phyloP scores from a whole-genome alignment of 2,797 vertebrate genomes.

The Coreius guichenoti region DNA sequence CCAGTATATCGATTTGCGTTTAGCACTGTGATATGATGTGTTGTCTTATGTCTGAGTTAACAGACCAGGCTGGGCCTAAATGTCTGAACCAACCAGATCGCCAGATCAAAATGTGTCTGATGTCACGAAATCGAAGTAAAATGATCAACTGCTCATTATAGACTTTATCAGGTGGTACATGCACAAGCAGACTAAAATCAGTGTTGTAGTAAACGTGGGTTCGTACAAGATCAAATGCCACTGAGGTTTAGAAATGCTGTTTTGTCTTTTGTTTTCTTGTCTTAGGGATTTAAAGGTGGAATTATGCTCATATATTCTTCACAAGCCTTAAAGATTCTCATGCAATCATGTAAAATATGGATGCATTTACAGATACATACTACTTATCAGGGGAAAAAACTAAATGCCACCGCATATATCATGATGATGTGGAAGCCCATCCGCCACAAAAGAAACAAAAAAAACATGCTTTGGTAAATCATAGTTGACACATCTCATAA shows the following conservation, averaged over 20 bases:
- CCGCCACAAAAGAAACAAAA: background rate
- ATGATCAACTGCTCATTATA: background rate
- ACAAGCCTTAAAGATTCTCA: conserved; percentile 29
- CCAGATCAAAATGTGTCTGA: background rate
- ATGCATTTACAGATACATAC: conserved; percentile 5
- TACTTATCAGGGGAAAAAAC: background rate
- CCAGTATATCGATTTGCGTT: conserved; percentile 63
- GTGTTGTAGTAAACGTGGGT: background rate
- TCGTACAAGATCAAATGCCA: background rate
- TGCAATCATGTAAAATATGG: background rate
- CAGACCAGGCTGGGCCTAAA: conserved; percentile 36
- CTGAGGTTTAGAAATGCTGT: background rate
- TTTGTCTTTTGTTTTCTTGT: background rate
- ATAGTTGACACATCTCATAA: background rate
- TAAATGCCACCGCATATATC: background rate
- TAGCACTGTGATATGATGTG: conserved; percentile 74
- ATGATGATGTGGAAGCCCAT: background rate
- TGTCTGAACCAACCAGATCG: conserved; percentile 12
- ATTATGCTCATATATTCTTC: background rate
- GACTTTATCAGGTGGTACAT: background rate
- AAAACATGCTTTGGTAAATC: background rate
- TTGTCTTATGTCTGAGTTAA: conserved; percentile 52
- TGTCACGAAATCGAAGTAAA: background rate
- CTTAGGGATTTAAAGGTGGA: background rate
- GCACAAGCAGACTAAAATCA: background rate